Percentiles rank a stretch among this genome's conserved stretches.
phyloP scores from a whole-genome alignment of 2,888 invertebrate genomes.

The Rhimphoctona megacephalus region DNA sequence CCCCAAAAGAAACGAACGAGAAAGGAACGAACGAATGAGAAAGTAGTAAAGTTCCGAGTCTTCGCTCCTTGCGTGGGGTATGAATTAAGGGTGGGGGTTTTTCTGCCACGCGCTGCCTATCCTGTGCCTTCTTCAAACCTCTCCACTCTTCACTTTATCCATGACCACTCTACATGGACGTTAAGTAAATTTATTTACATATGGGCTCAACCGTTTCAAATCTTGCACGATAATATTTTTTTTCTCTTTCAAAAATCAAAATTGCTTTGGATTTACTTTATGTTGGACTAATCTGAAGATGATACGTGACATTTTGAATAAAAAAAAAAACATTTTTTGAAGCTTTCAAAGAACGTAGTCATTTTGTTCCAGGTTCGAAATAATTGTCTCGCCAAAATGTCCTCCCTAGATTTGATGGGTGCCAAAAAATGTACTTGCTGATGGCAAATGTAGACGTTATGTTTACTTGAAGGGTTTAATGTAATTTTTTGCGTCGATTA shows the following conservation, averaged over 20 bases:
- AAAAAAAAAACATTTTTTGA: background rate
- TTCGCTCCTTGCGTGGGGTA: constrained; percentile 63
- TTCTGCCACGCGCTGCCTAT: constrained; percentile 82
- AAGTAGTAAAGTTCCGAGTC: constrained; percentile 73
- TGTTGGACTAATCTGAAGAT: too few species aligned
- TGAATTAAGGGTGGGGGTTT: constrained; percentile 69
- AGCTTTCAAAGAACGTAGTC: background rate
- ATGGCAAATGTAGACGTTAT: background rate
- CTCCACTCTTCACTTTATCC: constrained; percentile 49
- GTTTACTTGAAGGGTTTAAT: background rate
- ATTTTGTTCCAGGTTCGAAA: background rate
- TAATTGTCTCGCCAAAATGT: background rate
- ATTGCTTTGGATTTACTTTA: background rate
- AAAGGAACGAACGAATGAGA: constrained; percentile 77
- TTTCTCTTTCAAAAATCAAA: background rate
- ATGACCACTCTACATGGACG: constrained; percentile 12
- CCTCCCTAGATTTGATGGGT: background rate
- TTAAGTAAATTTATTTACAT: constrained; percentile 3
- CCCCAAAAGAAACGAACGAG: constrained; percentile 44
- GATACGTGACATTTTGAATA: background rate
- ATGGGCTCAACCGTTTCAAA: constrained; percentile 6
- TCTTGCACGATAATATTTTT: background rate
- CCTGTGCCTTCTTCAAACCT: constrained; percentile 70
- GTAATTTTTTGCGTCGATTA: background rate
- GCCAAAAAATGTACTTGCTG: too few species aligned